phyloP scores from a whole-genome alignment of 2,888 invertebrate species.

The Ormyrus pomaceus region DNA sequence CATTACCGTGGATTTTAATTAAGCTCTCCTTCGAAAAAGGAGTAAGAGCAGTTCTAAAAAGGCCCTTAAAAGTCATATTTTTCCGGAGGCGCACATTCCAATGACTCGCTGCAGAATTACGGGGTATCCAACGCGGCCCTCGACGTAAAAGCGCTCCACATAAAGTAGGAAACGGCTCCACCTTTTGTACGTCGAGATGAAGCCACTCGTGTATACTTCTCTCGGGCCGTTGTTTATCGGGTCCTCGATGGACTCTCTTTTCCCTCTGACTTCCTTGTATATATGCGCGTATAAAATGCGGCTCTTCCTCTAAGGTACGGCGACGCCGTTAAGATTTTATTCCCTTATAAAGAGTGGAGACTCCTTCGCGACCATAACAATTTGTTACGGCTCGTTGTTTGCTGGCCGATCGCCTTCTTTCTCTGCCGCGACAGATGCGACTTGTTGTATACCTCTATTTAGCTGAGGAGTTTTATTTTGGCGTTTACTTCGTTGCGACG shows the following conservation, averaged over 20 bases:
- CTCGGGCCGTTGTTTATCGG: constrained; percentile 33
- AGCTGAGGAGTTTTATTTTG: neutral
- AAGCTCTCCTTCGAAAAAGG: neutral
- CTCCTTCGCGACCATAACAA: constrained; percentile 39
- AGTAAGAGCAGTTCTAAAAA: neutral
- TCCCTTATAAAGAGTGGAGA: constrained; percentile 32
- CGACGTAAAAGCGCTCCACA: constrained; percentile 16
- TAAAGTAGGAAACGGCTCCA: constrained; percentile 27
- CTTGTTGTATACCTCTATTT: constrained; percentile 12
- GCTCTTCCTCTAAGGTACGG: neutral
- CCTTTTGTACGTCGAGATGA: constrained; percentile 29
- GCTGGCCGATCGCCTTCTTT: constrained; percentile 29
- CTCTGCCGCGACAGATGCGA: constrained; percentile 32
- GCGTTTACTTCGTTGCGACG: neutral
- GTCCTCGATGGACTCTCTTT: constrained; percentile 18
- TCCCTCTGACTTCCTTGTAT: neutral
- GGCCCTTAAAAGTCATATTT: neutral
- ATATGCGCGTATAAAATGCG: neutral
- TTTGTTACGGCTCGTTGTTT: constrained; percentile 51
- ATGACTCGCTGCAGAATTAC: neutral
- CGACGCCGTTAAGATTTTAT: constrained; percentile 45
- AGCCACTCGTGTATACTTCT: constrained; percentile 28
- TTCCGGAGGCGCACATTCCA: neutral
- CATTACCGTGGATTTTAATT: neutral
- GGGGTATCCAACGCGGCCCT: neutral